phyloP scores from a whole-genome alignment of 2,888 invertebrate species.

The Scelioninae gen. 2 region DNA sequence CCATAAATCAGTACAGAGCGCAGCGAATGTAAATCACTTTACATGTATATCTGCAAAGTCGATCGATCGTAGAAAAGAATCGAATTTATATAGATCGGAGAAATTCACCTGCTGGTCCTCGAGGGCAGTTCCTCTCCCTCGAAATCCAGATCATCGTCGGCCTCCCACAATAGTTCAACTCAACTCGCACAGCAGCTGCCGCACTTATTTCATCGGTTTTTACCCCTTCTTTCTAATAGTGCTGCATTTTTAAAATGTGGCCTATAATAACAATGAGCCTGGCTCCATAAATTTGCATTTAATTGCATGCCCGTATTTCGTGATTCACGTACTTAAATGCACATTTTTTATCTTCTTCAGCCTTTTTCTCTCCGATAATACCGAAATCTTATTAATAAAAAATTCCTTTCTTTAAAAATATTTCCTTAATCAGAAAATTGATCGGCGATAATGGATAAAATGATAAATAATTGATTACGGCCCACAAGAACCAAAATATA shows the following conservation, averaged over 20 bases:
- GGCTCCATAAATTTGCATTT: slow-evolving; percentile 54
- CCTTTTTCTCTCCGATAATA: not conserved
- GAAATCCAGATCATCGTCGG: slow-evolving; percentile 47
- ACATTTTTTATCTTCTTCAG: slow-evolving; percentile 1
- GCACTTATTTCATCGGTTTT: slow-evolving; percentile 43
- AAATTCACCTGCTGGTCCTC: slow-evolving; percentile 56
- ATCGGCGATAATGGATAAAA: no score
- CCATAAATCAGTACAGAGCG: no score
- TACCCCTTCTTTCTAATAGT: slow-evolving; percentile 47
- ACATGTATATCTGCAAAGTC: slow-evolving; percentile 29
- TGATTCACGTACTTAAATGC: slow-evolving; percentile 8
- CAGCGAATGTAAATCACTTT: slow-evolving; percentile 43
- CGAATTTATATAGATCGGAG: slow-evolving; percentile 49
- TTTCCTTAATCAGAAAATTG: no score
- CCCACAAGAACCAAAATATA: no score
- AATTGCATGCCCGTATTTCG: slow-evolving; percentile 36
- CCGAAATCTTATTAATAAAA: no score
- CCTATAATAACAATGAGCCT: slow-evolving; percentile 45
- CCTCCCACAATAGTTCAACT: slow-evolving; percentile 54
- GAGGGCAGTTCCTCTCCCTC: slow-evolving; percentile 40
- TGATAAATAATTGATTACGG: no score
- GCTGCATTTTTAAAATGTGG: slow-evolving; percentile 34
- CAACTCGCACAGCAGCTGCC: slow-evolving; percentile 35
- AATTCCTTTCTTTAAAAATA: no score
- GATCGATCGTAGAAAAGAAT: slow-evolving; percentile 47